A percentile compares a stretch with the other conserved stretches of the same genome.
Evolutionary conservation across 2,113 vertebrate genomes (phyloP).

Genomic region (Crotalus horridus): DNA sequence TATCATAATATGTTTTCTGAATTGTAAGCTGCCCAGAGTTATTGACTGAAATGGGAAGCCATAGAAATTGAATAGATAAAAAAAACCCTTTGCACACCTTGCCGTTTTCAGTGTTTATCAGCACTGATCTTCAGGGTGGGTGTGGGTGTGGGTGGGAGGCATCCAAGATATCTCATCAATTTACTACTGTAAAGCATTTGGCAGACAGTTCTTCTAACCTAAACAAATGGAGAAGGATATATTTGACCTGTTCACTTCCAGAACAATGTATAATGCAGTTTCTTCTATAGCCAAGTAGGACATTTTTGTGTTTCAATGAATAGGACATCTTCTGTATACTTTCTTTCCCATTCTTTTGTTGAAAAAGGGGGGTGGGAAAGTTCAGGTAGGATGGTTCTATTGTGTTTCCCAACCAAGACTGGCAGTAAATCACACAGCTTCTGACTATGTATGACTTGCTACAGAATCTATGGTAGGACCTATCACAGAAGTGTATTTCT

Average conservation of each 20-base stretch:
- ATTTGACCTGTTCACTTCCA: not conserved
- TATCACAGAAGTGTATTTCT: not conserved
- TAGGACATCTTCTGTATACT: not conserved
- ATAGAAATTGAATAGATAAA: no score
- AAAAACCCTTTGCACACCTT: not conserved
- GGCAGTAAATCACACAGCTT: no score
- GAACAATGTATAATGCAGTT: not conserved
- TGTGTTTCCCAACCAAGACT: no score
- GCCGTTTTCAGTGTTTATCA: not conserved
- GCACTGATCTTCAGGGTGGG: no score
- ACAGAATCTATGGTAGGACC: not conserved
- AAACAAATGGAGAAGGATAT: not conserved
- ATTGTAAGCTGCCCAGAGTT: no score
- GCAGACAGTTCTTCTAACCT: not conserved
- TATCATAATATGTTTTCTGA: no score
- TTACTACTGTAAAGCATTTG: not conserved
- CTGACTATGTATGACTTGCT: not conserved
- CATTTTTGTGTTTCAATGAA: not conserved
- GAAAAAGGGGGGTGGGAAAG: no score
- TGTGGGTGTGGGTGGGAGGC: no score
- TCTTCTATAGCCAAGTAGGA: not conserved
- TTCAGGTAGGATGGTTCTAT: no score
- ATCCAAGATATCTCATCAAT: not conserved
- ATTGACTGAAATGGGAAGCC: no score
- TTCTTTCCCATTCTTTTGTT: not conserved